These are phyloP conservation scores for Caenorhabditis panamensis DNA, from an alignment of 2,888 invertebrate species.

Conservation along the genomic window DNA sequence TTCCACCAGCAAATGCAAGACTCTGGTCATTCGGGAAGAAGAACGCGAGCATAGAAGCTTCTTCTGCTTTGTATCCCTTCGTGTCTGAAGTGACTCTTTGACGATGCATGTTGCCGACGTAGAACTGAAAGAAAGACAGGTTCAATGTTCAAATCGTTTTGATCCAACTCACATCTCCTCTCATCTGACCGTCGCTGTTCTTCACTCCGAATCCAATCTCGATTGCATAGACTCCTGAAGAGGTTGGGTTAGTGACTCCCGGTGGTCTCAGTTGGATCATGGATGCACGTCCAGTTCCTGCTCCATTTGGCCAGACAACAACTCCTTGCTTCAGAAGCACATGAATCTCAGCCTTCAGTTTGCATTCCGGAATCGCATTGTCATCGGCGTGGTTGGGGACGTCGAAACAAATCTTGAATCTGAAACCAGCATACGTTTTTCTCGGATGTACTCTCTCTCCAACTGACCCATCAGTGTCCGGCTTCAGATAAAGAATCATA, in stretches of 20 bases:
- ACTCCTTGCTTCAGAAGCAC: conserved; percentile 29
- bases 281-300: conserved; percentile 29
- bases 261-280: conserved; percentile 6
- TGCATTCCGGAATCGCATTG: background rate
- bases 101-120: conserved; percentile 40
- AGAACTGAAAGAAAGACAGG: conserved; percentile 30
- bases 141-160: too few relatives aligned
- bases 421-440: background rate
- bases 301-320: conserved; percentile 50
- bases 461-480: conserved; percentile 3
- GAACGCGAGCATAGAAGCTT: conserved; percentile 20
- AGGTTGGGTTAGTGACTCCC: too few relatives aligned
- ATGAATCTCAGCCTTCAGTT: conserved; percentile 7
- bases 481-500: conserved; percentile 23
- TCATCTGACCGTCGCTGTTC: background rate
- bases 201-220: conserved; percentile 44
- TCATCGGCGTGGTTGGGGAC: background rate
- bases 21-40: conserved; percentile 12
- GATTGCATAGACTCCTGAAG: background rate
- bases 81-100: conserved; percentile 36
- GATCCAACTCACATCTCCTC: conserved; percentile 26
- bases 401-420: conserved; percentile 39
- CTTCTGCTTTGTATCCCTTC: conserved; percentile 2
- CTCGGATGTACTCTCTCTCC: background rate
- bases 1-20: conserved; percentile 1